phyloP scores from a whole-genome alignment of 2,888 invertebrate genomes.

The Eilema caniola region DNA sequence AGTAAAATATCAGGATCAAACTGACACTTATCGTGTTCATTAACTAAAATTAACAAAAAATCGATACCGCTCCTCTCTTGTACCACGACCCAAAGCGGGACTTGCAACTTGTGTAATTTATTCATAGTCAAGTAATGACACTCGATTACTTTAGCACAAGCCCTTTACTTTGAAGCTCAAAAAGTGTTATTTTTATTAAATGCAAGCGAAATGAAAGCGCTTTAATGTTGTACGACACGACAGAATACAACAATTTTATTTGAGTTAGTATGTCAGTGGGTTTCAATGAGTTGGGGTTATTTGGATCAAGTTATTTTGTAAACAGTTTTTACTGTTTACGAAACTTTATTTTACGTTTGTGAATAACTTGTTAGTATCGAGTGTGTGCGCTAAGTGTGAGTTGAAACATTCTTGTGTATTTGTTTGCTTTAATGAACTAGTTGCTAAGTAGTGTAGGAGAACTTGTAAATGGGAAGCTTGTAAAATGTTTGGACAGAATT shows the following conservation, averaged over 20 bases:
- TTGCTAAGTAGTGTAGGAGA: background rate
- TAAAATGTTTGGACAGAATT: background rate
- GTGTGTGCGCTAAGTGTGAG: background rate
- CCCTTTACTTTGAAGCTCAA: constrained; percentile 77
- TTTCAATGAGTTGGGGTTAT: constrained; percentile 14
- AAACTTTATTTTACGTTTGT: background rate
- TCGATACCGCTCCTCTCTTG: constrained; percentile 49
- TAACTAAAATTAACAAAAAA: background rate
- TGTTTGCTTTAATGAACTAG: background rate
- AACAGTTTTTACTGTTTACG: constrained; percentile 18
- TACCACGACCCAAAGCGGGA: constrained; percentile 60
- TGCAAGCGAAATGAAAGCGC: constrained; percentile 74
- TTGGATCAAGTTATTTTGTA: constrained; percentile 23
- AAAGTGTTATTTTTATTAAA: constrained; percentile 78
- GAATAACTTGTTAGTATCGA: constrained; percentile 3
- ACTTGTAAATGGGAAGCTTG: background rate
- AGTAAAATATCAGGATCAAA: background rate
- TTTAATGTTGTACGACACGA: constrained; percentile 44
- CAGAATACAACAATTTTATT: constrained; percentile 39
- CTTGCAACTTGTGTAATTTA: constrained; percentile 82
- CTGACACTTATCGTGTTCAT: background rate
- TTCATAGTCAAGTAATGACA: constrained; percentile 86
- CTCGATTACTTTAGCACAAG: constrained; percentile 84
- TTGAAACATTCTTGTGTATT: background rate
- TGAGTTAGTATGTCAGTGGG: constrained; percentile 35